Base-by-base conservation (phyloP, 2,888 invertebrate genomes). In the Drosophila percnosoma region DNA sequence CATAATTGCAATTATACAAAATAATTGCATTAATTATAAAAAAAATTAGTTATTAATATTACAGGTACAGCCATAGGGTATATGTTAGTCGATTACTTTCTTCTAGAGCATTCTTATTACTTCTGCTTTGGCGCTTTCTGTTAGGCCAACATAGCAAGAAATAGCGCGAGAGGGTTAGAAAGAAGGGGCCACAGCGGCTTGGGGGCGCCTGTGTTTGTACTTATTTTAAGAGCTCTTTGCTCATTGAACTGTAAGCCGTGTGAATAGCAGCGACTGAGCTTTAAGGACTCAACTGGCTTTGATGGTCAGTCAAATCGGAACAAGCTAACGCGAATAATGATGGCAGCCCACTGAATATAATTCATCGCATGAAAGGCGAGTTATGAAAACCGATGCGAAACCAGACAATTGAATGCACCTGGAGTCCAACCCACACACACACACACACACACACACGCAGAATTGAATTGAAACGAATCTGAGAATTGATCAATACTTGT, bases 181-280 rank as follows among this genome's bases (percentile, higher is more conserved):
- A 18, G 7, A 24, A 24, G 15, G 15, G 6, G 34, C 29, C 10
- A 27, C 7, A n/a, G 18, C 24, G 42, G n/a, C 8, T 29, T 55
- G 54, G 34, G 34, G 36, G 38, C 58, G 59, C 53, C 71, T 68
- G 36, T 55, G 68, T 53, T 69, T 70, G 71, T 64, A 61, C 64
- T 70, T 70, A 76, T 80, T 75, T 83, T 68, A 66, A 83, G 83
- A 75, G 80, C 87, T 70, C 72, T 67, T 81, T 84, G 89, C 75
- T 73, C 75, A 89, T 66, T 81, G 73, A 84, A 72, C 78, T 69
- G 87, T 69, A 55, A 55, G 68, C 68, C 70, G 34, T 51, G 49
- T 81, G 67, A 87, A 87, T 78, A 70, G 78, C 67, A 68, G 59
- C 66, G 65, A 67, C 38, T 68, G 73, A 74, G 87, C 85, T 87